These are phyloP conservation scores for Cartodere bifasciata DNA, from an alignment of 2,888 invertebrate species.

Conservation along the genomic window DNA sequence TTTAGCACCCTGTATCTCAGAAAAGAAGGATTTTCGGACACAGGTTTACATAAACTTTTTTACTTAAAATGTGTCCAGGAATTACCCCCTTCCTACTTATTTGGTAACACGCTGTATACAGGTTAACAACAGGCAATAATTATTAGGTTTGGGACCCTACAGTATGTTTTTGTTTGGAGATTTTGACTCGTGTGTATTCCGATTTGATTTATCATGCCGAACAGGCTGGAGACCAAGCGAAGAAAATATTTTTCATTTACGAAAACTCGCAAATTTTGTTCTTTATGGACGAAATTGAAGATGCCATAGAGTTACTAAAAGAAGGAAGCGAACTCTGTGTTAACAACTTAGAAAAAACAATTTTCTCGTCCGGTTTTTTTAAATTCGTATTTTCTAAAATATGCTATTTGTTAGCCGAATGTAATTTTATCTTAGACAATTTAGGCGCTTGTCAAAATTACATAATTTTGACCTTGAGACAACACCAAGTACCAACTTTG, in stretches of 20 bases:
- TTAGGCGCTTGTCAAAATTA: slow-evolving; percentile 19
- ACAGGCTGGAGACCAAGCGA: slow-evolving; percentile 19
- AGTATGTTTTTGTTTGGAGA: slow-evolving; percentile 23
- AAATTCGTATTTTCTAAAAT: slow-evolving; percentile 19
- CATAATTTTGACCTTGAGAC: slow-evolving; percentile 19
- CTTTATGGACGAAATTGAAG: slow-evolving; percentile 23
- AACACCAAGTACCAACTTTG: slow-evolving; percentile 21
- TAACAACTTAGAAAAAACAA: slow-evolving; percentile 5
- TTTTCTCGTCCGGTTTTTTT: slow-evolving; percentile 14
- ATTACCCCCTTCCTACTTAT: too few relatives aligned
- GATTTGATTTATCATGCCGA: slow-evolving; percentile 20
- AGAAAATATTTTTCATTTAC: slow-evolving; percentile 25
- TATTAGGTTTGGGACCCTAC: slow-evolving; percentile 22
- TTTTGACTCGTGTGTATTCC: slow-evolving; percentile 17
- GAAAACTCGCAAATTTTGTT: slow-evolving; percentile 28
- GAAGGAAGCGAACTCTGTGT: slow-evolving; percentile 14
- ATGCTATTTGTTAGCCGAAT: slow-evolving; percentile 18
- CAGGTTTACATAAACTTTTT: too few relatives aligned
- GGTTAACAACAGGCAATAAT: too few relatives aligned
- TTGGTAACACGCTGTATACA: too few relatives aligned
- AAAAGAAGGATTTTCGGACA: too few relatives aligned
- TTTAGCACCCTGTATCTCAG: too few relatives aligned
- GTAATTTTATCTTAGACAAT: slow-evolving; percentile 18
- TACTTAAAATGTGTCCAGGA: too few relatives aligned
- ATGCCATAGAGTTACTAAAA: slow-evolving; percentile 20